These are phyloP conservation scores for Steatornis caripensis DNA, from an alignment of 2,113 vertebrate genomes.

Conservation along the genomic window DNA sequence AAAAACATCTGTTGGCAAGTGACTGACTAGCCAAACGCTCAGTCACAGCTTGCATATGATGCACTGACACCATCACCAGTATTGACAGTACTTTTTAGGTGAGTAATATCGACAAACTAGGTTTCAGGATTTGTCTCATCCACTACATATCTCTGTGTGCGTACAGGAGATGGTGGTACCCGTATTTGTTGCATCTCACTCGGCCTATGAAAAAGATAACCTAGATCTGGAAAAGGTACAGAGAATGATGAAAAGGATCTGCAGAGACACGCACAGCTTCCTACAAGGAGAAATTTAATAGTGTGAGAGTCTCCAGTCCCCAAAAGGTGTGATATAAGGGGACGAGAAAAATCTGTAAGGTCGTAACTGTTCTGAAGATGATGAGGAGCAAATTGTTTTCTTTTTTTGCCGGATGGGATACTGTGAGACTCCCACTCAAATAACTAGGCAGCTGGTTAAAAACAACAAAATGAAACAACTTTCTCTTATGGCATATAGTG, in stretches of 20 bases:
- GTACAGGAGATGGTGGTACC: neutral
- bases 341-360: neutral
- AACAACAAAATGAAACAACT: neutral
- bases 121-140: neutral
- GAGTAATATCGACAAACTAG: neutral
- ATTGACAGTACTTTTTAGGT: neutral
- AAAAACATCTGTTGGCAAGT: neutral
- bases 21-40: neutral
- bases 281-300: neutral
- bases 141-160: neutral
- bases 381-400: neutral
- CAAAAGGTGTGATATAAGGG: neutral
- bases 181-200: neutral
- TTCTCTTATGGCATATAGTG: neutral
- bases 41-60: neutral
- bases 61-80: neutral
- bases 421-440: neutral
- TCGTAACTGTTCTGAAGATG: neutral
- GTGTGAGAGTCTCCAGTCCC: neutral
- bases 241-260: neutral
- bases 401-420: neutral
- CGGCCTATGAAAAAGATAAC: neutral
- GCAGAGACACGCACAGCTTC: neutral
- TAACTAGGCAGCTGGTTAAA: neutral
- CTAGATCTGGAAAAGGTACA: neutral